phyloP scores from a whole-genome alignment of 2,797 vertebrate species.

The Hoplostethus atlanticus region DNA sequence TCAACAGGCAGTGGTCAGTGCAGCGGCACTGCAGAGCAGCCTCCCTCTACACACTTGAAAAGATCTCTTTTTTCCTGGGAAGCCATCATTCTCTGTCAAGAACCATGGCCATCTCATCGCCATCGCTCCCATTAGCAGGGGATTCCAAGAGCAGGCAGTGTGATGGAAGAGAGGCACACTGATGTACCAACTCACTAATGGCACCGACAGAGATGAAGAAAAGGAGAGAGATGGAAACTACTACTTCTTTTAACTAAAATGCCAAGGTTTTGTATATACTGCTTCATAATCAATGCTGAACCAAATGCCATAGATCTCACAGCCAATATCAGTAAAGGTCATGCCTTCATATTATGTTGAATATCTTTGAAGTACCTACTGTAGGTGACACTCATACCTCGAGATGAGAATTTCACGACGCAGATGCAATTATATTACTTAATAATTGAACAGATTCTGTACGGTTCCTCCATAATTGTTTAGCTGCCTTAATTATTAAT shows the following conservation, averaged over 20 bases:
- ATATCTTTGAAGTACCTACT: conserved; percentile 11
- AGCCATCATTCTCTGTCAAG: conserved; percentile 80
- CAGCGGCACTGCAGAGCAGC: conserved; percentile 52
- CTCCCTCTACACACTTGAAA: conserved; percentile 62
- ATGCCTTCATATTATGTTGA: neutral
- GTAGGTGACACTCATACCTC: neutral
- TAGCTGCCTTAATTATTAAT: no score
- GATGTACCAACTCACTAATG: conserved; percentile 36
- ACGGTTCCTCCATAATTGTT: no score
- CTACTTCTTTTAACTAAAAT: conserved; percentile 10
- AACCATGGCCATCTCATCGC: conserved; percentile 63
- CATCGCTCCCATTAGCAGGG: conserved; percentile 67
- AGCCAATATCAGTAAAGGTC: neutral
- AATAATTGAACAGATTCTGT: no score
- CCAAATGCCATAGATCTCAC: conserved; percentile 16
- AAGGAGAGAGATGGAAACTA: neutral
- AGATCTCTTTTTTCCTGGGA: conserved; percentile 58
- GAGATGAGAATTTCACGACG: no score
- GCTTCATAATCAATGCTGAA: conserved; percentile 16
- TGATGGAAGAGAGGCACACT: conserved; percentile 46
- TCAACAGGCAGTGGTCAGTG: conserved; percentile 55
- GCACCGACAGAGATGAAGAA: conserved; percentile 19
- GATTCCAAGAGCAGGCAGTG: conserved; percentile 54
- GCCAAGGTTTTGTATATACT: conserved; percentile 9
- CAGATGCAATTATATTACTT: no score